Evolutionary conservation across 2,888 invertebrate genomes (phyloP), one percentile per base, ranked within the genome.

Genomic region (Melinopterus prodromus): DNA sequence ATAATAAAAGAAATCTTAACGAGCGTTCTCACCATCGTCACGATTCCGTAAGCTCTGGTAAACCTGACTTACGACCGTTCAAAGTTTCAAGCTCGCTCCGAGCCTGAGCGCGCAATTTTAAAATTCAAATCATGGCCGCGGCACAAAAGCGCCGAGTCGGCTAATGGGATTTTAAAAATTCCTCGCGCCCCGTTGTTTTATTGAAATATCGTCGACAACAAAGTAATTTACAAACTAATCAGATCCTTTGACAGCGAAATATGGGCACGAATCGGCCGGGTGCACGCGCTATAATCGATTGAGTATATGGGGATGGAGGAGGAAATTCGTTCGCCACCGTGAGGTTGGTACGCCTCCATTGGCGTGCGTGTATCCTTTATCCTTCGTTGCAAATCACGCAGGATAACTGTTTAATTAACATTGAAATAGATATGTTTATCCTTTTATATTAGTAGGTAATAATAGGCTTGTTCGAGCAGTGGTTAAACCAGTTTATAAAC

Each of bases 161-260:
- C 12, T 53, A 53, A 53, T 53, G 53, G 53, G 53, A 53, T 53
- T 53, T 53, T 53, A 53, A 53, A 53, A 53, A 53, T 53, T 53
- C 53, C 53, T 53, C 53, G 53, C 53, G 12, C 53, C 26, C 53
- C 53, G 53, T 53, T 53, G 53, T 53, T 53, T 53, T 53, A 53
- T 53, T 53, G 53, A 53, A 53, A 53, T 53, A 53, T 53, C 53
- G 53, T 12, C 53, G 53, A 53, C 53, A 53, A 53, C 53, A 53
- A 53, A 53, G 53, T 53, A 53, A 53, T 53, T 53, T 53, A 53
- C 53, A 53, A 53, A 53, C 53, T 53, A 53, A 53, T 53, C 53
- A 53, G 9, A 53, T 7, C 12, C 53, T 53, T 53, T 53, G 53
- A 53, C 53, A 53, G 53, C 53, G 9, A 53, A 53, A 53, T 53